Percentiles rank a stretch among this genome's conserved stretches.
Evolutionary conservation across 2,113 vertebrate species (phyloP).

Genomic region (Gallinago paraguaiae): DNA sequence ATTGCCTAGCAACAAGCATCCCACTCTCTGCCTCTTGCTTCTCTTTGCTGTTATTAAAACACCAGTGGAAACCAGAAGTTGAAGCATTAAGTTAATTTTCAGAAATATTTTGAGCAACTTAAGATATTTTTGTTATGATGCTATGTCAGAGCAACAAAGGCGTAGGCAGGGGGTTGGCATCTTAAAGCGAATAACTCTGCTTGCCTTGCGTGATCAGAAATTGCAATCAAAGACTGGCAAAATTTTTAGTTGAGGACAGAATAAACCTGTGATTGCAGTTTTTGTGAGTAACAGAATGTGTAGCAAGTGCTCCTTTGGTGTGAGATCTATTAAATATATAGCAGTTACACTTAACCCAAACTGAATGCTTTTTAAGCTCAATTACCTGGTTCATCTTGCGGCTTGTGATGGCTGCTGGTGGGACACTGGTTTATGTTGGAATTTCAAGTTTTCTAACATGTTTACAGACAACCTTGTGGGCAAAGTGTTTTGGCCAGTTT

Average conservation of each 20-base stretch:
- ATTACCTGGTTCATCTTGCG: background rate
- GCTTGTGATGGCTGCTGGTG: background rate
- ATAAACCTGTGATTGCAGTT: background rate
- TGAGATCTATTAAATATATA: background rate
- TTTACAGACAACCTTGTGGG: background rate
- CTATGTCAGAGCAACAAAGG: background rate
- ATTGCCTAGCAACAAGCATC: conserved; percentile 72
- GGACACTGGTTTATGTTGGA: background rate
- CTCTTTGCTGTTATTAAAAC: conserved; percentile 65
- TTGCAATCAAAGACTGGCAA: background rate
- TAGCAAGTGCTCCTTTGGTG: background rate
- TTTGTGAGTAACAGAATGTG: background rate
- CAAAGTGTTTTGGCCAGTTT: background rate
- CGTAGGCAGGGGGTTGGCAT: background rate
- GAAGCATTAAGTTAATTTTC: conserved; percentile 61
- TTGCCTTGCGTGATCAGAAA: background rate
- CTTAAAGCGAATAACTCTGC: background rate
- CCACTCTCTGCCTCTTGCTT: conserved; percentile 34
- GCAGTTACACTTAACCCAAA: background rate
- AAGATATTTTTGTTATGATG: conserved; percentile 30
- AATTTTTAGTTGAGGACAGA: background rate
- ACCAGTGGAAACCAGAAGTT: conserved; percentile 38
- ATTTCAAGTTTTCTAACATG: background rate
- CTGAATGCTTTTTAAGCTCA: background rate
- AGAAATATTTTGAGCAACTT: conserved; percentile 66